Conservation (phyloP, 2,888 invertebrate species). For the Coleophora flavipennella region DNA sequence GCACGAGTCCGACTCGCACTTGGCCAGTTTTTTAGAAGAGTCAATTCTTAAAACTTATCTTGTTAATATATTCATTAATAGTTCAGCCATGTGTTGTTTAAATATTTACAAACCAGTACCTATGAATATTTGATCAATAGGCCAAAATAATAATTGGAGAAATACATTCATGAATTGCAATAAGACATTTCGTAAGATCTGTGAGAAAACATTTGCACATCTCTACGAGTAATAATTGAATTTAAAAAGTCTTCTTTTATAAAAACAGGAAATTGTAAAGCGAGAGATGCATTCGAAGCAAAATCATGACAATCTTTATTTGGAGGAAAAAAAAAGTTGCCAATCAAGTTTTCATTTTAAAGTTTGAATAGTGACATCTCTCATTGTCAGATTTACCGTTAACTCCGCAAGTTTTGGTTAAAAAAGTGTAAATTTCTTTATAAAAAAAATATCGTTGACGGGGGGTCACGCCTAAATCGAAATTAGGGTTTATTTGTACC, state of each 20-base stretch:
- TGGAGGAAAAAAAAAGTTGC: slow-evolving; percentile 46
- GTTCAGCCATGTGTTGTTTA: neutral
- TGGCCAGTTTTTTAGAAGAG: slow-evolving; percentile 17
- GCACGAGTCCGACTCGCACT: too few relatives aligned
- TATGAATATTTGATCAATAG: slow-evolving; percentile 8
- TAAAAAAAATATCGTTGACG: slow-evolving; percentile 65
- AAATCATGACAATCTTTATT: slow-evolving; percentile 40
- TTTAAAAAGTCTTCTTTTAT: slow-evolving; percentile 36
- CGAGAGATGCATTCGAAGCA: slow-evolving; percentile 49
- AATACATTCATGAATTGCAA: neutral
- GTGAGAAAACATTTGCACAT: slow-evolving; percentile 50
- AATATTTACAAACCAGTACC: neutral
- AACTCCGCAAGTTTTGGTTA: slow-evolving; percentile 37
- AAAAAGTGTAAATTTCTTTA: slow-evolving; percentile 55
- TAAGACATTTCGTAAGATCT: slow-evolving; percentile 24
- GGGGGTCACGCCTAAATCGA: slow-evolving; percentile 67
- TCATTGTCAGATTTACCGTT: slow-evolving; percentile 57
- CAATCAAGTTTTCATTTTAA: slow-evolving; percentile 69
- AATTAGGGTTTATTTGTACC: slow-evolving; percentile 62
- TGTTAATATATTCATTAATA: slow-evolving; percentile 7
- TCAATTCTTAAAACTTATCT: slow-evolving; percentile 2
- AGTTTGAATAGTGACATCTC: slow-evolving; percentile 55
- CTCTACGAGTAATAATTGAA: slow-evolving; percentile 32
- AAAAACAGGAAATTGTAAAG: slow-evolving; percentile 30
- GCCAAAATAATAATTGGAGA: neutral